Evolutionary conservation across 2,113 vertebrate genomes (phyloP).

Genomic region (Phylloscopus whistleri): DNA sequence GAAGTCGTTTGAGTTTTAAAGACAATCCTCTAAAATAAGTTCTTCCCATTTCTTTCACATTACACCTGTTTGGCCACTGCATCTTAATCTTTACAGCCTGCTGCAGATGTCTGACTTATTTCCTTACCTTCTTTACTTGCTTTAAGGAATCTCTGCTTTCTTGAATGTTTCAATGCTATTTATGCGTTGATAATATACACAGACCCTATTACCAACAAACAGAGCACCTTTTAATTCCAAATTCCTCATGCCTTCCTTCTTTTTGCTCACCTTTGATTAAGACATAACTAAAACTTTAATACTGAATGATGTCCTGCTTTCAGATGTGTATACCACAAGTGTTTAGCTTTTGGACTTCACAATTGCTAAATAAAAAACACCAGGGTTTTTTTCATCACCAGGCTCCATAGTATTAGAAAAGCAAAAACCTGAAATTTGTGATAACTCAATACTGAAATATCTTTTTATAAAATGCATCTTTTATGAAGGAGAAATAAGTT

Average conservation of each 20-base stretch:
- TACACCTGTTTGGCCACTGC: neutral
- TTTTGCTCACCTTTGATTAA: neutral
- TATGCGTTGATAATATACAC: neutral
- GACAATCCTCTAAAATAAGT: neutral
- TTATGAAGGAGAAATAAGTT: neutral
- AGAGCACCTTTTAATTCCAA: neutral
- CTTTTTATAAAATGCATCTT: neutral
- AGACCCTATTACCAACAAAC: neutral
- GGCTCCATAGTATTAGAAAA: neutral
- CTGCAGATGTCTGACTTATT: neutral
- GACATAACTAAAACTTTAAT: neutral
- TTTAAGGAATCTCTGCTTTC: neutral
- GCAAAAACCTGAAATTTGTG: neutral
- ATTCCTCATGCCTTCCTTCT: neutral
- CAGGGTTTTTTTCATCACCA: accelerated
- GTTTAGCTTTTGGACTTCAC: neutral
- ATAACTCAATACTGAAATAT: neutral
- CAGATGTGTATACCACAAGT: neutral
- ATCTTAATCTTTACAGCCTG: neutral
- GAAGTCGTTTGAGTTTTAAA: neutral
- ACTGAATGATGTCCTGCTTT: neutral
- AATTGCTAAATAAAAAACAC: neutral
- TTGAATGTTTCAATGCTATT: neutral
- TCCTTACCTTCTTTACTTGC: neutral
- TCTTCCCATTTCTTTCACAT: neutral